phyloP scores from a whole-genome alignment of 2,888 invertebrate species.

The Orthonevra nobilis region DNA sequence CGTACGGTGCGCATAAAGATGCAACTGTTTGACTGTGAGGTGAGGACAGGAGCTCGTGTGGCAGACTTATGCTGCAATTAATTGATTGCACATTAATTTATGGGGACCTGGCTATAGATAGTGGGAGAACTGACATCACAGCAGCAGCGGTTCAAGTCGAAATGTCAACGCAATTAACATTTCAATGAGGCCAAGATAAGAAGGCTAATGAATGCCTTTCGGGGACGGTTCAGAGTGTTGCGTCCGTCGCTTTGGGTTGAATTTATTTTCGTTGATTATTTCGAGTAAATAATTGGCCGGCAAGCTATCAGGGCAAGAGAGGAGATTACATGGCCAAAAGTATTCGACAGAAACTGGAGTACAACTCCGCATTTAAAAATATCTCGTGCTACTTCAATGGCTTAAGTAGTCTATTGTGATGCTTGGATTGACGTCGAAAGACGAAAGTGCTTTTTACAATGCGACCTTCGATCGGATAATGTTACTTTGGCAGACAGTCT shows the following conservation, averaged over 20 bases:
- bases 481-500: too few relatives aligned
- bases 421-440: too few relatives aligned
- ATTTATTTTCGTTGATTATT: slow-evolving; percentile 59
- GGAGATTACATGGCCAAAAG: not conserved
- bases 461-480: too few relatives aligned
- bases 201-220: slow-evolving; percentile 55
- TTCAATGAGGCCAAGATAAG: slow-evolving; percentile 69
- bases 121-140: slow-evolving; percentile 40
- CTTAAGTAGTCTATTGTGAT: too few relatives aligned
- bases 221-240: slow-evolving; percentile 44
- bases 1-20: slow-evolving; percentile 10
- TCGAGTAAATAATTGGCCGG: slow-evolving; percentile 36
- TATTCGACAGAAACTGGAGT: too few relatives aligned
- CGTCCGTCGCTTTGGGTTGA: slow-evolving; percentile 23
- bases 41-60: slow-evolving; percentile 39
- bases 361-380: too few relatives aligned
- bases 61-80: slow-evolving; percentile 66
- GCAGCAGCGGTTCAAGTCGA: slow-evolving; percentile 30
- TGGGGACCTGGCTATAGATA: too few relatives aligned
- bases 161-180: slow-evolving; percentile 70
- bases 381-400: too few relatives aligned
- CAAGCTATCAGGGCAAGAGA: not conserved
- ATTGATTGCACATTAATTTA: slow-evolving; percentile 68
- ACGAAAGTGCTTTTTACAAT: too few relatives aligned
- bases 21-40: too few relatives aligned